Evolutionary conservation across 2,888 invertebrate genomes (phyloP).

Genomic region (Leptothorax acervorum): DNA sequence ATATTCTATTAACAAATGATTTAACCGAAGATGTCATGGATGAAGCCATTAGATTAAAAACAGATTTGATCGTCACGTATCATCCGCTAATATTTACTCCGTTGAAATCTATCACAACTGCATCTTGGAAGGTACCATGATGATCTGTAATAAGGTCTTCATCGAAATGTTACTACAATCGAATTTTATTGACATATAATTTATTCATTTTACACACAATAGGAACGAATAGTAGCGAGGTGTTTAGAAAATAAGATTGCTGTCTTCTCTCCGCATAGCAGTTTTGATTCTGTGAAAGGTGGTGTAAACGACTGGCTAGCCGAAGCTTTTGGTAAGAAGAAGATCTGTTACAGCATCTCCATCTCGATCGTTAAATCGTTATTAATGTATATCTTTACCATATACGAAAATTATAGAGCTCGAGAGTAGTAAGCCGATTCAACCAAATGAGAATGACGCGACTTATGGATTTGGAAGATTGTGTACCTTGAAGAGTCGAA

Average conservation of each 20-base stretch:
- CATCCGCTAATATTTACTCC: conserved; percentile 98
- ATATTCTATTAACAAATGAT: conserved; percentile 95
- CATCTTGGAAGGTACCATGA: conserved; percentile 88
- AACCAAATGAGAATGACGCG: conserved; percentile 68
- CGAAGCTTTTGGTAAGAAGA: conserved; percentile 87
- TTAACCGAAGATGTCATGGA: conserved; percentile 94
- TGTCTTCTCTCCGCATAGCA: conserved; percentile 97
- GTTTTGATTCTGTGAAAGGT: conserved; percentile 93
- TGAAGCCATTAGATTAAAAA: conserved; percentile 90
- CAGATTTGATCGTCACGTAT: conserved; percentile 95
- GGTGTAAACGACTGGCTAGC: conserved; percentile 98
- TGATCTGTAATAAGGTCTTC: neutral
- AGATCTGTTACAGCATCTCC: neutral
- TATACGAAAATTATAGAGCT: conserved; percentile 67
- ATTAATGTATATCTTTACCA: conserved; percentile 13
- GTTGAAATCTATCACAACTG: conserved; percentile 91
- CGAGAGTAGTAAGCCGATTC: conserved; percentile 79
- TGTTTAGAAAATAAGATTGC: conserved; percentile 95
- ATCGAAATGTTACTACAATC: neutral
- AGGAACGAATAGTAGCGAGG: conserved; percentile 92
- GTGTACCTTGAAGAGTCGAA: conserved; percentile 87
- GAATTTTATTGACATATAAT: neutral
- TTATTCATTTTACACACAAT: conserved; percentile 71
- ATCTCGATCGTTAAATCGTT: neutral
- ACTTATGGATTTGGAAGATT: conserved; percentile 87